phyloP scores from a whole-genome alignment of 2,113 vertebrate species.

The Alligator mississippiensis region DNA sequence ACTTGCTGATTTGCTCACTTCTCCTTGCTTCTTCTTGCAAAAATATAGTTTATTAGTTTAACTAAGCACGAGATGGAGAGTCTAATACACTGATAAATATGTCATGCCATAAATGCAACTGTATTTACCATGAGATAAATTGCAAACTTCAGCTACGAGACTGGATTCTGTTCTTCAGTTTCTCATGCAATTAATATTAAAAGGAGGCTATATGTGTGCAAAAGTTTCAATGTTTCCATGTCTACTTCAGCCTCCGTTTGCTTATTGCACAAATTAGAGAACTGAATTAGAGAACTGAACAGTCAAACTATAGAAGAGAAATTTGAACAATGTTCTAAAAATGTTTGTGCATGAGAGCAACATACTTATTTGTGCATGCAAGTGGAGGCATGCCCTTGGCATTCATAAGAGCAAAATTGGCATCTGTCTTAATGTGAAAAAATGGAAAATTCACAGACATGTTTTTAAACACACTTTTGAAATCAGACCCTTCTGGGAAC shows the following conservation, averaged over 20 bases:
- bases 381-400: neutral
- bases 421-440: neutral
- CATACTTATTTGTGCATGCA: too few relatives aligned
- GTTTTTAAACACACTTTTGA: constrained; percentile 1
- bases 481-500: neutral
- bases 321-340: neutral
- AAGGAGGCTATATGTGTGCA: neutral
- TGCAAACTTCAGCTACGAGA: neutral
- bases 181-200: neutral
- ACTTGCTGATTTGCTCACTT: constrained; percentile 93
- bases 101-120: neutral
- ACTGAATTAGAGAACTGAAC: neutral
- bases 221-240: neutral
- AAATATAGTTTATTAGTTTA: constrained; percentile 65
- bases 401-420: neutral
- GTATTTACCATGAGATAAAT: constrained; percentile 29
- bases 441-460: neutral
- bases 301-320: neutral
- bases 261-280: fast-evolving
- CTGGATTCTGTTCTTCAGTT: neutral
- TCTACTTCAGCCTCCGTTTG: neutral
- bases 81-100: constrained; percentile 6
- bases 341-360: neutral
- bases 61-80: neutral
- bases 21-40: constrained; percentile 89